phyloP scores from a whole-genome alignment of 2,888 invertebrate species.

The Margaritifera margaritifera region DNA sequence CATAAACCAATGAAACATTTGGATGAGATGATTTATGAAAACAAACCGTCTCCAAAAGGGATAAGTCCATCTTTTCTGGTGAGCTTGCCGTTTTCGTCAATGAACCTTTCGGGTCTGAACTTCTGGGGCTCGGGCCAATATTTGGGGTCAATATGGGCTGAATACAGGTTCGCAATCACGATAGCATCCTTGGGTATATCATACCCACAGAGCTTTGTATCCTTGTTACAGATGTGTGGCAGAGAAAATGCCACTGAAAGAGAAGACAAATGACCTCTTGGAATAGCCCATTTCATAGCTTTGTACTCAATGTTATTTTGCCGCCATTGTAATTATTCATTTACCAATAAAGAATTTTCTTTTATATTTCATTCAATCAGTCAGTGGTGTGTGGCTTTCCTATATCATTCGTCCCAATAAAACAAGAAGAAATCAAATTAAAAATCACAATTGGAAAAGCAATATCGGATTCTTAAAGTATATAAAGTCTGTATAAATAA shows the following conservation, averaged over 20 bases:
- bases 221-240: constrained; percentile 47
- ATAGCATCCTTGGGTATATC: constrained; percentile 53
- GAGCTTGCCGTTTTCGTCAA: constrained; percentile 47
- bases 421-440: too few relatives aligned
- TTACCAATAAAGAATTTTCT: too few relatives aligned
- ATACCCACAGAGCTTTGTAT: constrained; percentile 37
- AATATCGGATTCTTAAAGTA: too few relatives aligned
- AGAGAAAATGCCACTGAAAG: constrained; percentile 51
- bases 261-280: not conserved
- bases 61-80: constrained; percentile 50
- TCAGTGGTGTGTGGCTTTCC: too few relatives aligned
- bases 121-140: constrained; percentile 57
- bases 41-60: constrained; percentile 60
- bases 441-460: too few relatives aligned
- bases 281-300: not conserved
- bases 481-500: too few relatives aligned
- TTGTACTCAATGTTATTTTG: constrained; percentile 4
- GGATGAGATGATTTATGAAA: not conserved
- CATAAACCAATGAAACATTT: too few relatives aligned
- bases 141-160: constrained; percentile 58
- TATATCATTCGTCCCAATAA: too few relatives aligned
- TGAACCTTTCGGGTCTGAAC: constrained; percentile 61
- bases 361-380: too few relatives aligned
- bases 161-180: constrained; percentile 60
- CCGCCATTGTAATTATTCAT: constrained; percentile 1